Evolutionary conservation across 2,888 invertebrate genomes (phyloP).

Genomic region (Drosophila trichaetosa): DNA sequence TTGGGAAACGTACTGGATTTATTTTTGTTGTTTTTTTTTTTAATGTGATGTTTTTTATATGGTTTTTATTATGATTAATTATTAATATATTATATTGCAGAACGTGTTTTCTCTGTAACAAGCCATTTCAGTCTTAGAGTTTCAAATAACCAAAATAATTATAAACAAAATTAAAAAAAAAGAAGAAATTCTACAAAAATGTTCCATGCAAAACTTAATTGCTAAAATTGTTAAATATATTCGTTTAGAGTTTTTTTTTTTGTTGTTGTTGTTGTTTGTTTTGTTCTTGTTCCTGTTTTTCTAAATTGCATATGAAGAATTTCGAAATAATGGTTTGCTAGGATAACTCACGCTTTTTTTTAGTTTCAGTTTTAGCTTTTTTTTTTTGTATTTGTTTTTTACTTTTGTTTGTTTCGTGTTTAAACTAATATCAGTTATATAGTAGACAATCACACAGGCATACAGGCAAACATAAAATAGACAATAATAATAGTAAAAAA

Average conservation of each 20-base stretch:
- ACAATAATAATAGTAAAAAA: constrained; percentile 43
- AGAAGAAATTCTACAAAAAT: constrained; percentile 26
- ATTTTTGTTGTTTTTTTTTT: constrained; percentile 34
- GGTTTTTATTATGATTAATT: constrained; percentile 25
- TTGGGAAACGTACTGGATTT: constrained; percentile 28
- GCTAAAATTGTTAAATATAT: constrained; percentile 54
- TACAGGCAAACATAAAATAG: constrained; percentile 47
- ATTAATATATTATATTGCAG: constrained; percentile 56
- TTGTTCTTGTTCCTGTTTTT: constrained; percentile 39
- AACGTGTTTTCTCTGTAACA: constrained; percentile 77
- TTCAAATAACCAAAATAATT: constrained; percentile 78
- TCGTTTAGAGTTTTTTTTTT: constrained; percentile 27
- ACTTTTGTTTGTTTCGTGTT: constrained; percentile 43
- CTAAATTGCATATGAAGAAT: constrained; percentile 53
- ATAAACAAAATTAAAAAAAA: constrained; percentile 22
- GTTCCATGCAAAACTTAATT: constrained; percentile 52
- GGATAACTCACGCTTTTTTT: constrained; percentile 64
- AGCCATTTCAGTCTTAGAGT: constrained; percentile 84
- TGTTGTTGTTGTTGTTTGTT: constrained; percentile 26
- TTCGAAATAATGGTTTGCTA: constrained; percentile 80
- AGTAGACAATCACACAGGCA: constrained; percentile 72
- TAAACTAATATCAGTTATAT: constrained; percentile 74
- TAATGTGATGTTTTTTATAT: constrained; percentile 39
- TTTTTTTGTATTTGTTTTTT: constrained; percentile 15
- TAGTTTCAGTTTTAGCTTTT: constrained; percentile 2